Evolutionary conservation across 2,113 vertebrate genomes (phyloP).

Genomic region (Rhinichthys klamathensis): DNA sequence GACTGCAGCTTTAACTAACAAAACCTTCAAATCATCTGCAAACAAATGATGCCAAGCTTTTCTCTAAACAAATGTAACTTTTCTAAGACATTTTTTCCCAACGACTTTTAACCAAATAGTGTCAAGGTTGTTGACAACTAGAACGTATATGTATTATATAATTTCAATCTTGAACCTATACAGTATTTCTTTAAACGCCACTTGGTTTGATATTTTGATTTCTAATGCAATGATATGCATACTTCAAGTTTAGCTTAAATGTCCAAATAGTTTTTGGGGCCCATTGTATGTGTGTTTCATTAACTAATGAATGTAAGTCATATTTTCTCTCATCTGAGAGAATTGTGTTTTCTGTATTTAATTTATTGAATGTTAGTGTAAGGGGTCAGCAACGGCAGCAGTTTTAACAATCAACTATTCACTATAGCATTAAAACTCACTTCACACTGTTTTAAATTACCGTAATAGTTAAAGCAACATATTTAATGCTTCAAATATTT

Average conservation of each 20-base stretch:
- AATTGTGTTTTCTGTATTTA: background rate
- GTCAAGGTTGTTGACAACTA: too few relatives aligned
- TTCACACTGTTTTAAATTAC: background rate
- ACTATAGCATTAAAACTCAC: background rate
- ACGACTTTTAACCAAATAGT: too few relatives aligned
- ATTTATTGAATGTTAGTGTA: conserved; percentile 27
- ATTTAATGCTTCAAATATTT: background rate
- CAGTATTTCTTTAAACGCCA: background rate
- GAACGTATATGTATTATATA: background rate
- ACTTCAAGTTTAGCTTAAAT: background rate
- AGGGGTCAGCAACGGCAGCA: background rate
- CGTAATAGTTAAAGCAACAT: background rate
- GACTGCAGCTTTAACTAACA: background rate
- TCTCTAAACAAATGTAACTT: background rate
- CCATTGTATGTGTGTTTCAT: background rate
- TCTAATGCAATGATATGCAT: background rate
- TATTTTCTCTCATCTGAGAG: background rate
- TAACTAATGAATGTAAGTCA: conserved; percentile 10
- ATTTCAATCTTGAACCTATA: background rate
- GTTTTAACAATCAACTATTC: background rate
- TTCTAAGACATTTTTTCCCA: background rate
- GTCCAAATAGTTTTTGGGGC: conserved; percentile 10
- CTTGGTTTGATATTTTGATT: background rate
- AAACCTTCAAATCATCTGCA: background rate
- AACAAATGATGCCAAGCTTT: background rate